Evolutionary conservation across 2,113 vertebrate genomes (phyloP).

Genomic region (Cariama cristata): DNA sequence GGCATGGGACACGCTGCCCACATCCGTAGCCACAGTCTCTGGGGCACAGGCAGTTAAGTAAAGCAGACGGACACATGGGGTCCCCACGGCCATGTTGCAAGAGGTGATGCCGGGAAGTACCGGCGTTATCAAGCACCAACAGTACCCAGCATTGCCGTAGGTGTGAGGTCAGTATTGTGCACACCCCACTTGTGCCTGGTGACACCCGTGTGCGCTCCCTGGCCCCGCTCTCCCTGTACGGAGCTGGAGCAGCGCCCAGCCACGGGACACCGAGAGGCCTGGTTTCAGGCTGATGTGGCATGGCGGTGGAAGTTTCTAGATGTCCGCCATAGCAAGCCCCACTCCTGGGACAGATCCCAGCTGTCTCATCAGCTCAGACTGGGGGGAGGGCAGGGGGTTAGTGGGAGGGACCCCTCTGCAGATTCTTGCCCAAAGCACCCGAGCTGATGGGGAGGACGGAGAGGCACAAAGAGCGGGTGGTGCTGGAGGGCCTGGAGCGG

Average conservation of each 20-base stretch:
- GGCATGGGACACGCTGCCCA: fast-evolving
- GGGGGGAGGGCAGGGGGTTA: neutral
- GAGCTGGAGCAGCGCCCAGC: neutral
- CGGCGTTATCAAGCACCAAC: neutral
- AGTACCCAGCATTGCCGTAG: neutral
- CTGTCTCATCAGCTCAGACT: constrained; percentile 20
- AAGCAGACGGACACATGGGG: fast-evolving
- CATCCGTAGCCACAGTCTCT: fast-evolving
- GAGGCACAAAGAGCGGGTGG: neutral
- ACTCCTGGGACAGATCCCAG: constrained; percentile 48
- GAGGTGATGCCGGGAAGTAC: fast-evolving
- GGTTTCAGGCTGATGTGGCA: neutral
- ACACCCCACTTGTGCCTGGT: neutral
- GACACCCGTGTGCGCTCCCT: neutral
- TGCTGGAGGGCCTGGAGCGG: neutral
- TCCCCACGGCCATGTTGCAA: fast-evolving
- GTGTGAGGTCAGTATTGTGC: neutral
- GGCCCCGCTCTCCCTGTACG: fast-evolving
- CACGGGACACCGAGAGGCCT: neutral
- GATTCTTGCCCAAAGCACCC: neutral
- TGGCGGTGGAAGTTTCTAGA: constrained; percentile 5
- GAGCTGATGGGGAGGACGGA: neutral
- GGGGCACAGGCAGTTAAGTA: neutral
- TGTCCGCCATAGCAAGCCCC: neutral
- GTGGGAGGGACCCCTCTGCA: constrained; percentile 34